Evolutionary conservation across 2,113 vertebrate genomes (phyloP).

Genomic region (Agelaius tricolor): DNA sequence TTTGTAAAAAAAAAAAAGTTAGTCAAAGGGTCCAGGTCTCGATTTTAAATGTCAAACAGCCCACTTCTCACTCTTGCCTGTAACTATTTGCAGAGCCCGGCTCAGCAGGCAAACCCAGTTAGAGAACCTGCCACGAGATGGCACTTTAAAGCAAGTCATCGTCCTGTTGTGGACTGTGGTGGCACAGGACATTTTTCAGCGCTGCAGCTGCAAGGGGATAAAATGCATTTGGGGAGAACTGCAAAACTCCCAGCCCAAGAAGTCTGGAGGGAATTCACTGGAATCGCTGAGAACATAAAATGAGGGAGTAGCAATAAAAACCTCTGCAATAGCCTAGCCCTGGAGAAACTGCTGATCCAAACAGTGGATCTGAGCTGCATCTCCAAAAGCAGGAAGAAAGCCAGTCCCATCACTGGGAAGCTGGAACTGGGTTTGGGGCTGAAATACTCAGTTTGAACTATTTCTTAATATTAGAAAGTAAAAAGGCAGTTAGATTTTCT

Average conservation of each 20-base stretch:
- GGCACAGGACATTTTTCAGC: background rate
- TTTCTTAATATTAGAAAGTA: background rate
- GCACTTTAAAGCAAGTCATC: constrained; percentile 34
- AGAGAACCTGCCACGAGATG: constrained; percentile 25
- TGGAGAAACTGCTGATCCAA: background rate
- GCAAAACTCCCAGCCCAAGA: background rate
- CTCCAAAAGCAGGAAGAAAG: background rate
- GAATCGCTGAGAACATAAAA: background rate
- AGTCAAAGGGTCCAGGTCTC: background rate
- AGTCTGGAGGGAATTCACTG: background rate
- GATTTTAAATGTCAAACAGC: background rate
- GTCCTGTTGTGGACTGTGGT: background rate
- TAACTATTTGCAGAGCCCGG: background rate
- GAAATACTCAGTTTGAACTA: background rate
- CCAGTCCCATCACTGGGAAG: background rate
- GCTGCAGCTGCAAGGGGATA: background rate
- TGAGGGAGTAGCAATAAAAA: background rate
- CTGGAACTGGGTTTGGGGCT: background rate
- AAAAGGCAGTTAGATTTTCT: background rate
- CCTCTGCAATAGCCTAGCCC: background rate
- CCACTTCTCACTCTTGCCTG: background rate
- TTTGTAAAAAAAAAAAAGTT: background rate
- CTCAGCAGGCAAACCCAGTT: background rate
- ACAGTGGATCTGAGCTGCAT: background rate
- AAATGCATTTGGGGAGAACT: background rate